Percentiles rank a stretch among this genome's conserved stretches.
Conservation (phyloP, 2,888 invertebrate genomes). For the Oscheius sp. region DNA sequence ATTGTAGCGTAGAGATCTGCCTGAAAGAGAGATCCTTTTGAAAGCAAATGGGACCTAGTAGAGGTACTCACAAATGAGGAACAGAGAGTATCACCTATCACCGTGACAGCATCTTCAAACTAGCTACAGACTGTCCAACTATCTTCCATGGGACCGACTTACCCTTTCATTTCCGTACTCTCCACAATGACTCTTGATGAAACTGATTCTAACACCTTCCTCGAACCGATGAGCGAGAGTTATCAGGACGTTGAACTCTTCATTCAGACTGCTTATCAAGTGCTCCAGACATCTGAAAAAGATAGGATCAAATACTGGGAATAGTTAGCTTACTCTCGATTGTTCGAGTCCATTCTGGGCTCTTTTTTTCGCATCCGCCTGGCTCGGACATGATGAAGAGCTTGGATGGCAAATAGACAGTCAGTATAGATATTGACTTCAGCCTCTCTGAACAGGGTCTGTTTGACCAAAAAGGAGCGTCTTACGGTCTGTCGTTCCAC, state of each 20-base stretch:
- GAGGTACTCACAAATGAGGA: too few relatives aligned
- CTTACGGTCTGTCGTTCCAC: background rate
- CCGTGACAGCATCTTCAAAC: too few relatives aligned
- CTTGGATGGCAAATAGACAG: slow-evolving; percentile 9
- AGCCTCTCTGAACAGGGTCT: background rate
- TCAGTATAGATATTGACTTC: slow-evolving; percentile 10
- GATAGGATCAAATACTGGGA: background rate
- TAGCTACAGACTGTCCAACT: too few relatives aligned
- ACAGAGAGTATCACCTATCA: too few relatives aligned
- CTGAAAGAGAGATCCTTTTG: background rate
- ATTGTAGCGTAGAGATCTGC: slow-evolving; percentile 26
- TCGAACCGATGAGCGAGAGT: background rate
- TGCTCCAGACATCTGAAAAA: background rate
- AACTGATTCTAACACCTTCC: background rate
- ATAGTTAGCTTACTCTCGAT: background rate
- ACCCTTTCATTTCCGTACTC: slow-evolving; percentile 26
- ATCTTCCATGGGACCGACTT: background rate
- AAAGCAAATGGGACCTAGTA: too few relatives aligned
- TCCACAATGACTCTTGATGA: slow-evolving; percentile 17
- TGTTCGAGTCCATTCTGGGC: background rate
- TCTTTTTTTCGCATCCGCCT: background rate
- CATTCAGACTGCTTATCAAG: background rate
- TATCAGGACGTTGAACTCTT: slow-evolving; percentile 11
- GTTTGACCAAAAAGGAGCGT: background rate
- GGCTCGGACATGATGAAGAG: slow-evolving; percentile 1